Evolutionary conservation across 2,797 vertebrate species (phyloP).

Genomic region (Odontamblyopus rebecca): DNA sequence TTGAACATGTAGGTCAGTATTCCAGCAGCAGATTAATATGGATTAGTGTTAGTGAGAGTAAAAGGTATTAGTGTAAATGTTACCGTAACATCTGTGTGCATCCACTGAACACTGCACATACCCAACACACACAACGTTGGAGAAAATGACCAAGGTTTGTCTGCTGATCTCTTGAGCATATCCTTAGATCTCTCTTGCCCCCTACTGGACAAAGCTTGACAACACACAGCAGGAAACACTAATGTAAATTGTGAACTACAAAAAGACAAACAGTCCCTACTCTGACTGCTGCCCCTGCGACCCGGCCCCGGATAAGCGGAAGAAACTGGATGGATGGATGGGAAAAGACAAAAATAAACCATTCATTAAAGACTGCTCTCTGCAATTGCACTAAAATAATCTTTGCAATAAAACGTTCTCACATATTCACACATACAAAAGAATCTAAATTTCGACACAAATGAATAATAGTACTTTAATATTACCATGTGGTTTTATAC

Average conservation of each 20-base stretch:
- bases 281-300: too few species aligned
- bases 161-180: background rate
- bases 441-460: background rate
- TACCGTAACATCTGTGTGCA: conserved; percentile 23
- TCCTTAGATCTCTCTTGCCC: conserved; percentile 37
- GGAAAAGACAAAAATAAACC: background rate
- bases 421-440: background rate
- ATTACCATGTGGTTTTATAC: background rate
- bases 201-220: conserved; percentile 26
- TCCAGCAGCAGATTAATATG: conserved; percentile 51
- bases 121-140: background rate
- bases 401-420: background rate
- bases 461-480: background rate
- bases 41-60: conserved; percentile 47
- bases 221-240: conserved; percentile 26
- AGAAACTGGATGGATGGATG: too few species aligned
- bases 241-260: background rate
- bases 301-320: too few species aligned
- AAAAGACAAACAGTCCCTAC: background rate
- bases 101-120: background rate
- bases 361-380: background rate
- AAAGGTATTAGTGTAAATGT: conserved; percentile 44
- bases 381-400: background rate
- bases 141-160: background rate
- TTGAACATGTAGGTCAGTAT: conserved; percentile 66